phyloP scores from a whole-genome alignment of 2,888 invertebrate species.

The Drosophila barbarae region DNA sequence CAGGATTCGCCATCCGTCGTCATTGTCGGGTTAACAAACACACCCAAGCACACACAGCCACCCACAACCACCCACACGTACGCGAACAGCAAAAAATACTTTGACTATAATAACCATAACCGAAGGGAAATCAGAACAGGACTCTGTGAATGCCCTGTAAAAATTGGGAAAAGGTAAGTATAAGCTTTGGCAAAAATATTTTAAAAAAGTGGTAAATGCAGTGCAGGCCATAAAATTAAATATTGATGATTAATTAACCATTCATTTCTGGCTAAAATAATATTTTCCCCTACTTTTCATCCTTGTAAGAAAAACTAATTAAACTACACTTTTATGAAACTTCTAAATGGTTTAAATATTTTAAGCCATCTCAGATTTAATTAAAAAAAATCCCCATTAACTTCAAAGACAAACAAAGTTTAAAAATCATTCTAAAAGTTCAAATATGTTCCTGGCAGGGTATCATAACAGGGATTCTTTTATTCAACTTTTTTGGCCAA shows the following conservation, averaged over 20 bases:
- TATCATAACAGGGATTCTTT: constrained; percentile 29
- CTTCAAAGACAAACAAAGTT: background rate
- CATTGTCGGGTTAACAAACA: constrained; percentile 42
- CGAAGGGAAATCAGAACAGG: background rate
- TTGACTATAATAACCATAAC: constrained; percentile 52
- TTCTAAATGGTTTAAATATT: background rate
- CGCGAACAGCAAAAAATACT: constrained; percentile 32
- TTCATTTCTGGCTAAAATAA: too few relatives aligned
- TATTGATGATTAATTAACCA: background rate
- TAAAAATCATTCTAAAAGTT: background rate
- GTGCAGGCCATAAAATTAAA: background rate
- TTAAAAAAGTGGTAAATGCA: background rate
- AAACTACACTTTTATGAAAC: too few relatives aligned
- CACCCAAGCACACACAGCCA: constrained; percentile 9
- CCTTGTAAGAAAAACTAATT: background rate
- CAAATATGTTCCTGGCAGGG: constrained; percentile 29
- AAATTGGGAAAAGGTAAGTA: background rate
- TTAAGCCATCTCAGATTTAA: background rate
- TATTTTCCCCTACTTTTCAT: background rate
- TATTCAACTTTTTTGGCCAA: constrained; percentile 27
- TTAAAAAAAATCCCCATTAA: background rate
- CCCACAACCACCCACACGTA: constrained; percentile 22
- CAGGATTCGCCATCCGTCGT: constrained; percentile 26
- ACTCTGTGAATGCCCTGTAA: constrained; percentile 24
- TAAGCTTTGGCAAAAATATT: too few relatives aligned